Conservation (phyloP, 2,888 invertebrate genomes). For the Smittia aterrima region DNA sequence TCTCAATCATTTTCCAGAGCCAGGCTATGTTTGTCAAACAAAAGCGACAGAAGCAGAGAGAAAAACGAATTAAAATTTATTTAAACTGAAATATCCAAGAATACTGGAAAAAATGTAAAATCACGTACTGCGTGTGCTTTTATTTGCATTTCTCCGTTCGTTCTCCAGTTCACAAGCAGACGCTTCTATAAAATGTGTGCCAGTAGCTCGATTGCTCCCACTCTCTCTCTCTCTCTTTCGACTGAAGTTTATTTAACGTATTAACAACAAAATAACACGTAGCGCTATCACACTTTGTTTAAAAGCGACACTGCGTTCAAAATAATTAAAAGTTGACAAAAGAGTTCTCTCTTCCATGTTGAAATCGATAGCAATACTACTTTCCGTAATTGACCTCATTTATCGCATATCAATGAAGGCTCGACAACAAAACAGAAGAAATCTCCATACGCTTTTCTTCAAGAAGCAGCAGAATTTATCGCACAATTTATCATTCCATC, state of each 20-base stretch:
- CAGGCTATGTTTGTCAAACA: constrained; percentile 14
- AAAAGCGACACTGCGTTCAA: too few relatives aligned
- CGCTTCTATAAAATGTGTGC: neutral
- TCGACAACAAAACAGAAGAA: neutral
- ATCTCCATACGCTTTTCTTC: neutral
- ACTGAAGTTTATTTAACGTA: constrained; percentile 12
- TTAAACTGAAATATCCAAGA: constrained; percentile 29
- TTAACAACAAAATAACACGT: constrained; percentile 3
- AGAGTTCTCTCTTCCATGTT: too few relatives aligned
- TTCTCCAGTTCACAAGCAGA: neutral
- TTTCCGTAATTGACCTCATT: constrained; percentile 4
- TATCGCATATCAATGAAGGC: neutral
- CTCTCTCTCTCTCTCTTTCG: too few relatives aligned
- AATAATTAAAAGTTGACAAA: too few relatives aligned
- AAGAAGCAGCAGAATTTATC: constrained; percentile 4
- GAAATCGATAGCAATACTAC: neutral
- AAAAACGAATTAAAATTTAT: constrained; percentile 9
- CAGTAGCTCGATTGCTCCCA: neutral
- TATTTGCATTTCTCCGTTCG: constrained; percentile 23
- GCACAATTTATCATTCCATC: constrained; percentile 9
- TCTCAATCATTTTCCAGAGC: constrained; percentile 6
- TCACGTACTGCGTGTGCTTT: constrained; percentile 36
- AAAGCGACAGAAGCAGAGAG: neutral
- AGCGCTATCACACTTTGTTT: neutral
- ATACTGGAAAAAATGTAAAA: constrained; percentile 29